Evolutionary conservation across 1,140 invertebrate species (phyloP), one percentile per base, ranked within the genome.

Genomic region (Cotesia vestalis): DNA sequence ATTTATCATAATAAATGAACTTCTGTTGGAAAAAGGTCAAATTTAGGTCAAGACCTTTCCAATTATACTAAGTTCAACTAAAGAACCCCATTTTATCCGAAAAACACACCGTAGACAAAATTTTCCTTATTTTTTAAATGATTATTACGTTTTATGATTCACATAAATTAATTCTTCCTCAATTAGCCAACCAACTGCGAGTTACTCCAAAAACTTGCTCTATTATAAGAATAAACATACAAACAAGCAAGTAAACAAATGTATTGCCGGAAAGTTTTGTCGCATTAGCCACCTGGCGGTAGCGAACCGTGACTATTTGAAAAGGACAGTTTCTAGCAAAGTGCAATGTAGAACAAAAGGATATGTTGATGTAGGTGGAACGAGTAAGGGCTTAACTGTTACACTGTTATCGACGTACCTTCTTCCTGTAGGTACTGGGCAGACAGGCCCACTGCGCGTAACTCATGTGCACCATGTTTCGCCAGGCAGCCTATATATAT

Each of bases 371-470:
- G 36, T 46, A 36, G 4, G 35, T 35, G 36, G 55, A 27, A 12
- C 59, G 9, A 66, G 62, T 51, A 62, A 63, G 40, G 6, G 36
- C 11, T 53, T 60, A 51, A 27, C 27, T 27, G 27, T 27, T 40
- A 27, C 57, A 57, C 55, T 40, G 52, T n/a, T 51, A 63, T 76
- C 40, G 40, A 82, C 82, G 61, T 84, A 87, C 85, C 85, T 87
- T 87, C 70, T 86, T 87, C 62, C 85, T 80, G 72, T 87, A 87
- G 75, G 85, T 87, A 77, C 85, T 86, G 70, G 85, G 85, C 78
- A 87, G 77, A 60, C 85, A 87, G 35, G 85, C 85, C 85, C 85
- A 87, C 63, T 87, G 82, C 36, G 85, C 85, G 74, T 87, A 87
- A 75, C 85, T 87, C 82, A 80, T 86, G 77, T 87, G 85, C 75